These are phyloP conservation scores for Leptura quadrifasciata DNA, from an alignment of 2,888 invertebrate genomes.

Conservation along the genomic window DNA sequence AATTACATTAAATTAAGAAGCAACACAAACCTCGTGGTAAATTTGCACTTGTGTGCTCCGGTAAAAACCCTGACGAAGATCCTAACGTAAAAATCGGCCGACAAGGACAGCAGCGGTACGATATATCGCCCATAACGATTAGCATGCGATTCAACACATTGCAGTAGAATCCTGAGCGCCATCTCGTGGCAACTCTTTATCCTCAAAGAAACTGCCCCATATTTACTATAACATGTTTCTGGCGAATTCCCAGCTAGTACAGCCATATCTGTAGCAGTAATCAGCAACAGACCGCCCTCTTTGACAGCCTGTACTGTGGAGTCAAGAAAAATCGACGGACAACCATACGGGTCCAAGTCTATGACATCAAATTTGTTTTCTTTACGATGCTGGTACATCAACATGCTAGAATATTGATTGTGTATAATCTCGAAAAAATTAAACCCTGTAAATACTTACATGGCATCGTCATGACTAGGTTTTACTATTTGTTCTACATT, in stretches of 20 bases:
- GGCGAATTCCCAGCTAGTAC: constrained; percentile 96
- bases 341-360: constrained; percentile 98
- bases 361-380: constrained; percentile 88
- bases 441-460: constrained; percentile 76
- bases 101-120: constrained; percentile 91
- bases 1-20: not conserved
- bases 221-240: constrained; percentile 94
- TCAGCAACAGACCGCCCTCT: constrained; percentile 90
- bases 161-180: constrained; percentile 94
- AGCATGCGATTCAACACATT: constrained; percentile 93
- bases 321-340: constrained; percentile 94
- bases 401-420: constrained; percentile 77
- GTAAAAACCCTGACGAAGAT: constrained; percentile 91
- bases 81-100: constrained; percentile 97
- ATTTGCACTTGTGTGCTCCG: constrained; percentile 90
- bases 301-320: constrained; percentile 88
- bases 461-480: constrained; percentile 90
- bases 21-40: constrained; percentile 81
- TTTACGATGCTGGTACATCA: constrained; percentile 88
- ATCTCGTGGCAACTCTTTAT: constrained; percentile 96
- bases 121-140: constrained; percentile 95
- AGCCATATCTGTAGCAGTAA: constrained; percentile 98
- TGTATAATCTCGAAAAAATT: not conserved
- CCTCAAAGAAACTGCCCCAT: constrained; percentile 92
- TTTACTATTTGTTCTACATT: constrained; percentile 83